Conservation (phyloP, 2,113 vertebrate genomes). For the Poeciliopsis prolifica region DNA sequence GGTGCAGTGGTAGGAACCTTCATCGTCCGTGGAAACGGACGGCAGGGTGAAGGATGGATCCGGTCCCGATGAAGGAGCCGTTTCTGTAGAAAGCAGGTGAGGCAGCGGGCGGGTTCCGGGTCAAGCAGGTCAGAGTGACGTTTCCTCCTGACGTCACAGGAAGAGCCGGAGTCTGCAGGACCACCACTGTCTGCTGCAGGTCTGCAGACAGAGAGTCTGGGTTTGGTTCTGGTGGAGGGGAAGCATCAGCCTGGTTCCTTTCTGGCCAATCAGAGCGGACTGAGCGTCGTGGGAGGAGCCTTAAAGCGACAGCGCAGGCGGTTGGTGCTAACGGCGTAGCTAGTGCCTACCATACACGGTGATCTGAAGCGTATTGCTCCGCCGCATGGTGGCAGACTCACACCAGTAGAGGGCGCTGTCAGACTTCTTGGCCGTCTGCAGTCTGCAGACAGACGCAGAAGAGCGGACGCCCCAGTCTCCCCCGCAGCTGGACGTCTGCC, state of each 20-base stretch:
- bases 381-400: background rate
- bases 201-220: no score
- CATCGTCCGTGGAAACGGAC: background rate
- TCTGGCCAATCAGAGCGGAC: no score
- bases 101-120: background rate
- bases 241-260: no score
- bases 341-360: background rate
- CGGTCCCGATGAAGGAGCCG: background rate
- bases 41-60: background rate
- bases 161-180: conserved; percentile 30
- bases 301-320: no score
- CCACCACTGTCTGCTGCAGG: background rate
- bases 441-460: background rate
- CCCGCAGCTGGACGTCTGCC: background rate
- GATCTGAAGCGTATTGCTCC: background rate
- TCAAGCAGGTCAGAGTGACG: background rate
- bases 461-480: no score
- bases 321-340: no score
- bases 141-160: conserved; percentile 14
- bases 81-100: background rate
- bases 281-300: no score
- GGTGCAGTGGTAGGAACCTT: conserved; percentile 26
- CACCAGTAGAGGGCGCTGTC: background rate
- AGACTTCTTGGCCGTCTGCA: background rate
- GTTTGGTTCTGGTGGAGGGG: no score